Conservation (phyloP, 2,797 vertebrate genomes). For the Rhinichthys osculus region DNA sequence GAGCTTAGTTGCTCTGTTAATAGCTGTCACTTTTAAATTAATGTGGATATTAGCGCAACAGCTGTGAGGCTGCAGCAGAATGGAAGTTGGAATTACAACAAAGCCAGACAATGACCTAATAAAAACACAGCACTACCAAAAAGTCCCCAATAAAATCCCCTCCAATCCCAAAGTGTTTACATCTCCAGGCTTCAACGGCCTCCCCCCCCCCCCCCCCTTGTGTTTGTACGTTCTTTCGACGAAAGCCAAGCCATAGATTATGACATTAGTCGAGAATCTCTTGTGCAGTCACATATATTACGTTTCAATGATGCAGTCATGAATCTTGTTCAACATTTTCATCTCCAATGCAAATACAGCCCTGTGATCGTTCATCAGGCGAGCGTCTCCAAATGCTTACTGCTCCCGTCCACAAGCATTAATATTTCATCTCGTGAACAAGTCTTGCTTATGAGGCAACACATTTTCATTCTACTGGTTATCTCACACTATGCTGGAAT, state of each 20-base stretch:
- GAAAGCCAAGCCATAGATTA: slow-evolving; percentile 71
- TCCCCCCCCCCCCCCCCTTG: neutral
- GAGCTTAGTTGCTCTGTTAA: slow-evolving; percentile 67
- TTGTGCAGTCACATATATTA: slow-evolving; percentile 74
- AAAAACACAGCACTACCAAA: slow-evolving; percentile 50
- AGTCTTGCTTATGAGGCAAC: slow-evolving; percentile 72
- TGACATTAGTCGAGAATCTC: slow-evolving; percentile 72
- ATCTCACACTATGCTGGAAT: slow-evolving; percentile 49
- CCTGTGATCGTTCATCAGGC: slow-evolving; percentile 82
- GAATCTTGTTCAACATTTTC: slow-evolving; percentile 78
- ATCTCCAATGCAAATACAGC: slow-evolving; percentile 83
- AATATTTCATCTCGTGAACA: slow-evolving; percentile 79
- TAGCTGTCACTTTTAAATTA: slow-evolving; percentile 74
- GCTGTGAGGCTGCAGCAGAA: slow-evolving; percentile 69
- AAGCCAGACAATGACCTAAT: slow-evolving; percentile 65
- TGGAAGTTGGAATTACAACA: slow-evolving; percentile 69
- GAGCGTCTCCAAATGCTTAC: slow-evolving; percentile 78
- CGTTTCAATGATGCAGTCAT: slow-evolving; percentile 68
- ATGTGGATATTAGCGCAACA: slow-evolving; percentile 78
- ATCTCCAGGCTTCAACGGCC: neutral
- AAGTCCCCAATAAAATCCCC: slow-evolving; percentile 28
- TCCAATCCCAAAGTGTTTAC: slow-evolving; percentile 35
- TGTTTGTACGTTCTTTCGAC: slow-evolving; percentile 69
- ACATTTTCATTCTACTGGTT: slow-evolving; percentile 57
- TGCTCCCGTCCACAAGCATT: slow-evolving; percentile 76